Base-by-base conservation (phyloP, 1,140 invertebrate species). In the Pseudobourletiella spinata region DNA sequence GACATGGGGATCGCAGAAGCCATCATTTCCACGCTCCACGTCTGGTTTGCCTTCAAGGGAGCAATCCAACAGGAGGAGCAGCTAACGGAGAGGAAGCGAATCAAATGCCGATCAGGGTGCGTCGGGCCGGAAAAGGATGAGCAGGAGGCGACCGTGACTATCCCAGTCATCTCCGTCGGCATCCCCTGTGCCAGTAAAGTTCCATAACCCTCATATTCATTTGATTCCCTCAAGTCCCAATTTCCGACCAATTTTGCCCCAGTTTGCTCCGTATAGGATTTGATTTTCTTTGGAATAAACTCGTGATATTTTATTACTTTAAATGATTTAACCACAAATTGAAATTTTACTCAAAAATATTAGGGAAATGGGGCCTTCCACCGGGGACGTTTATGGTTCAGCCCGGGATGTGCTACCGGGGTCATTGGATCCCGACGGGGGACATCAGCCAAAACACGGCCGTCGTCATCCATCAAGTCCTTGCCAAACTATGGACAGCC, bases 361-460 rank as follows among this genome's bases (percentile, higher is more conserved):
- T 11, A n/a, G 35, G 35, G 35, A 39, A 39, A 39, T 59, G 30
- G 20, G 51, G 48, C 15, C 63, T 69, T 39, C 63, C 68, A 14
- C 24, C 22, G 4, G 64, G 64, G 15, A 67, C 64, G 6, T 69
- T 66, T 39, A 64, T 69, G 59, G 62, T 69, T 39, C 65, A 69
- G 48, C 68, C 68, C 4, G 44, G 26, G 16, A 43, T 64, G 3
- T 66, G 63, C 32, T 16, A 39, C 24, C 43, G 50, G 14, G 62
- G 62, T 14, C 46, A 42, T 22, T 69, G 68, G 68, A 51, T 52
- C 26, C 63, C 67, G n/a, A 29, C 60, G 11, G 61, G 62, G 30
- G 43, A 56, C 24, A 46, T 66, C 8, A 62, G 57, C 25, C 24
- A 35, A 20, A 25, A 25, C 18, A 63, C 57, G 3, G 24, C 61